phyloP scores from a whole-genome alignment of 2,113 vertebrate genomes.

The Eretmochelys imbricata region DNA sequence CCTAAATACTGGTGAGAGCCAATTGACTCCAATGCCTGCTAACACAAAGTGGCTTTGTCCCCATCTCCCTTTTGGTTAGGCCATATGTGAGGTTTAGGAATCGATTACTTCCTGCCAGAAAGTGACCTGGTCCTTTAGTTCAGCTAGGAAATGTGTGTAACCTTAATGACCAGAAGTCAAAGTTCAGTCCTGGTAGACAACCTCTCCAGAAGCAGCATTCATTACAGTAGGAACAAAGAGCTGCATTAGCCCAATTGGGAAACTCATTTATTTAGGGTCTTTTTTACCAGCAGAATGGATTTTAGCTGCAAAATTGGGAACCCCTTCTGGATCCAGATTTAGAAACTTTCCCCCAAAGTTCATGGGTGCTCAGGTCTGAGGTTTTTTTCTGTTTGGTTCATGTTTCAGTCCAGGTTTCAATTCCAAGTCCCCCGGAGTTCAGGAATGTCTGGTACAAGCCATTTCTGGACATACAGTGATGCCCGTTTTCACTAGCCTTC shows the following conservation, averaged over 20 bases:
- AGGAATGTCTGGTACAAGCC: no score
- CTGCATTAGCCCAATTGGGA: not conserved
- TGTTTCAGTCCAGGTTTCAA: not conserved
- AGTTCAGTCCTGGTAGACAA: not conserved
- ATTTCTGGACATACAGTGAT: not conserved
- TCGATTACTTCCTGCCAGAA: not conserved
- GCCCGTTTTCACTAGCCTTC: not conserved
- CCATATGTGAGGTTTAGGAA: not conserved
- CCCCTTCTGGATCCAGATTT: not conserved
- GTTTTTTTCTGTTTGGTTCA: not conserved
- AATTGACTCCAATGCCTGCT: not conserved
- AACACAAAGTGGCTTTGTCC: not conserved
- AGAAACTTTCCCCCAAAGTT: not conserved
- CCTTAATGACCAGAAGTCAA: not conserved
- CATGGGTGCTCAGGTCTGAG: not conserved
- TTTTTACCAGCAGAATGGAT: not conserved
- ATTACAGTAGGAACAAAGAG: not conserved
- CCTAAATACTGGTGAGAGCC: not conserved
- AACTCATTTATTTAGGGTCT: not conserved
- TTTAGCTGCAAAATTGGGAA: not conserved
- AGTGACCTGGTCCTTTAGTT: not conserved
- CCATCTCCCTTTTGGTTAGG: not conserved
- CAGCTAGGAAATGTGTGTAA: not conserved
- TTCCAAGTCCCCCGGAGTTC: no score
- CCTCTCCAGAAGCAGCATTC: not conserved